Percentiles rank a stretch among this genome's conserved stretches.
Conservation (phyloP, 2,113 vertebrate species). For the Ceuthmochares aereus region DNA sequence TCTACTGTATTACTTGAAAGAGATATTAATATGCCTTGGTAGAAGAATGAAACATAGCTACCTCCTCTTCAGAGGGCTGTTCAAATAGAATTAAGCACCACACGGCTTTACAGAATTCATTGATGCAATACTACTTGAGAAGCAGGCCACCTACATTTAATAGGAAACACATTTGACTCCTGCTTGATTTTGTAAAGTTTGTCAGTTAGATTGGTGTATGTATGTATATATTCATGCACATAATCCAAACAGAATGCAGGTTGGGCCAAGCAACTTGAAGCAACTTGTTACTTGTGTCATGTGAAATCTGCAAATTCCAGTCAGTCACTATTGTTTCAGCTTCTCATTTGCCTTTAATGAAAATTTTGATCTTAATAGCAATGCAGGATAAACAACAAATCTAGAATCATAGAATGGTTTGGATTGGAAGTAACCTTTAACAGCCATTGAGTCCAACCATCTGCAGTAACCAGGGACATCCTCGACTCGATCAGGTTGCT, state of each 20-base stretch:
- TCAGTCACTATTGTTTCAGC: not conserved
- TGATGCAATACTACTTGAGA: not conserved
- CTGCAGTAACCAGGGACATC: too few relatives aligned
- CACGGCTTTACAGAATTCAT: not conserved
- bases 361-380: not conserved
- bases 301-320: rapidly evolving
- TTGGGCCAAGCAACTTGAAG: not conserved
- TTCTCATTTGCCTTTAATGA: not conserved
- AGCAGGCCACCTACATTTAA: slow-evolving; percentile 30
- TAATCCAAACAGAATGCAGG: not conserved
- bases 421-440: too few relatives aligned
- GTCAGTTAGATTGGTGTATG: not conserved
- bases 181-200: not conserved
- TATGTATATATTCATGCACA: rapidly evolving
- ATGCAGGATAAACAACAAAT: not conserved
- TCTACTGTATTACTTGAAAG: not conserved
- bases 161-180: slow-evolving; percentile 10
- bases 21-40: not conserved
- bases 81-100: not conserved
- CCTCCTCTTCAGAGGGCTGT: not conserved
- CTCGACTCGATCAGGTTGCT: too few relatives aligned
- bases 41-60: not conserved
- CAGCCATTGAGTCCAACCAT: too few relatives aligned
- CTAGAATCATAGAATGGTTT: too few relatives aligned
- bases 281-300: not conserved